Evolutionary conservation across 2,888 invertebrate species (phyloP), one percentile per base, ranked within the genome.

Genomic region (Bugulina stolonifera): DNA sequence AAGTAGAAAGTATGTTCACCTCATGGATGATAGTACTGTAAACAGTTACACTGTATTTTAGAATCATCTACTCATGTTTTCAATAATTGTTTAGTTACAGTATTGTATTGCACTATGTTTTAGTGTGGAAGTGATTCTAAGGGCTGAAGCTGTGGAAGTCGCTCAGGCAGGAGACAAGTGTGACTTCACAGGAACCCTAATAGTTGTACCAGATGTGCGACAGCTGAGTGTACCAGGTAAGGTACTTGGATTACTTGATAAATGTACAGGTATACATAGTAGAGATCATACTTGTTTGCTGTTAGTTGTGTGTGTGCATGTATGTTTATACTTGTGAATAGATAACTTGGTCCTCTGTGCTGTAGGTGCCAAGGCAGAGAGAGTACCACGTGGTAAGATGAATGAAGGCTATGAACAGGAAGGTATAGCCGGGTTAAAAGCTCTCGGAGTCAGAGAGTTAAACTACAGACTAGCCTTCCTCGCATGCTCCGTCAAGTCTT

Each of bases 141-240:
- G 98, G 76, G 95, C 94, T 0, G 99, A 99, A 85, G 90, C 92
- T 78, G 99, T 99, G 0, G 99, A 99, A 86, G 90, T 91, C 32
- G 95, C 98, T 0, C 96, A 96, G 87, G 92, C 93, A 79, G 90
- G 91, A 69, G 91, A 90, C 80, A 86, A 88, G 79, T 94, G 93
- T 80, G 94, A 96, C 82, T 95, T 97, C 82, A 94, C 93, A 0
- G 97, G 97, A 23, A 93, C 96, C 0, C 87, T 99, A 23, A 96
- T 99, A 80, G 98, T 97, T 0, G 93, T 99, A 0, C 99, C 99
- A 0, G 98, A 99, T 86, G 93, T 99, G 0, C 91, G 92, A 0
- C 91, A 91, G 0, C 83, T 99, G 58, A 89, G 93, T 3, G 83
- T 92, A 76, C 93, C 97, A 0, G 96, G 87, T 84, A 74, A 72